phyloP scores from a whole-genome alignment of 2,888 invertebrate genomes.

The Empis livida region DNA sequence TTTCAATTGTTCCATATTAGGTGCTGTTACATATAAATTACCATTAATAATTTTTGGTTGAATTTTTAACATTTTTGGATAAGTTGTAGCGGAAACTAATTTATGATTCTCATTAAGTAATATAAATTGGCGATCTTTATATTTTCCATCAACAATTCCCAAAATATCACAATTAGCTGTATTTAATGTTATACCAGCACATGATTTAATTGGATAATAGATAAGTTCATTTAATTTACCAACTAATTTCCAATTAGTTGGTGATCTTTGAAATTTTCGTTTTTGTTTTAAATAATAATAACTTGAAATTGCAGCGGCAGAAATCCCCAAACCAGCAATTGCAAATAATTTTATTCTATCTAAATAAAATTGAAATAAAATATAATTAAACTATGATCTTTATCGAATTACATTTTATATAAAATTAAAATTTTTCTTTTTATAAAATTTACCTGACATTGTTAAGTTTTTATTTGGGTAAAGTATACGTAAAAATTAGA shows the following conservation, averaged over 20 bases:
- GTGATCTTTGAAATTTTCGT: slow-evolving; percentile 6
- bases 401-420: too few relatives aligned
- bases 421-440: too few relatives aligned
- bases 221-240: slow-evolving; percentile 23
- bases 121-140: slow-evolving; percentile 29
- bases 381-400: too few relatives aligned
- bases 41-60: slow-evolving; percentile 18
- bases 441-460: too few relatives aligned
- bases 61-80: slow-evolving; percentile 26
- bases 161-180: slow-evolving; percentile 20
- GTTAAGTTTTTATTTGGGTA: too few relatives aligned
- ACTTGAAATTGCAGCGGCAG: background rate
- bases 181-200: slow-evolving; percentile 16
- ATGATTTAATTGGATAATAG: slow-evolving; percentile 29
- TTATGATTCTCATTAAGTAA: slow-evolving; percentile 22
- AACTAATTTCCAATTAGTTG: slow-evolving; percentile 27
- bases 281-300: background rate
- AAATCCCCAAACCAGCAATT: background rate
- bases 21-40: slow-evolving; percentile 42
- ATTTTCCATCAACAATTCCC: slow-evolving; percentile 20
- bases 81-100: slow-evolving; percentile 26
- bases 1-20: slow-evolving; percentile 41
- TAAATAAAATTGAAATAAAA: too few relatives aligned
- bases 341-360: too few relatives aligned
- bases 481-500: too few relatives aligned